Percentiles rank a stretch among this genome's conserved stretches.
phyloP scores from a whole-genome alignment of 2,888 invertebrate species.

The Diabrotica balteata region DNA sequence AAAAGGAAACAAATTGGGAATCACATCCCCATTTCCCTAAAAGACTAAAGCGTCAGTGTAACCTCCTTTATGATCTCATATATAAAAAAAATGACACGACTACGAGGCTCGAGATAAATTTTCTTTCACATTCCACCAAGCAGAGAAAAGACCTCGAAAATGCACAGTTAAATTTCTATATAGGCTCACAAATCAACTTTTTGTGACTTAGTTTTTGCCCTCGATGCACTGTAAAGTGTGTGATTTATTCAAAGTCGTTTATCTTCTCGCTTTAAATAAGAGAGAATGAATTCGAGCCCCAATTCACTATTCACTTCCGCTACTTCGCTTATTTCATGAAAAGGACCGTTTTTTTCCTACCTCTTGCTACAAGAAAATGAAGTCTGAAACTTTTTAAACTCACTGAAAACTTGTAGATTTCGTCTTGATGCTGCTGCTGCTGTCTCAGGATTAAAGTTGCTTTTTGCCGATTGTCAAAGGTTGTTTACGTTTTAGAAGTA shows the following conservation, averaged over 20 bases:
- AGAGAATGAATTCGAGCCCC: conserved; percentile 45
- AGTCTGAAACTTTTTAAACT: conserved; percentile 22
- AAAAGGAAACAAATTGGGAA: too few species aligned
- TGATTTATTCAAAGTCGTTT: conserved; percentile 49
- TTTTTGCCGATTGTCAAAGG: conserved; percentile 5
- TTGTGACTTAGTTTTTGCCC: conserved; percentile 46
- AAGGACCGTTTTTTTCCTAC: conserved; percentile 17
- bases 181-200: conserved; percentile 50
- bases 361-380: conserved; percentile 11
- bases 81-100: conserved; percentile 14
- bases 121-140: conserved; percentile 29
- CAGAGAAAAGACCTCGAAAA: conserved; percentile 35
- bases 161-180: conserved; percentile 45
- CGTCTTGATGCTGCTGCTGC: conserved; percentile 2
- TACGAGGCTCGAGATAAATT: conserved; percentile 25
- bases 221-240: conserved; percentile 48
- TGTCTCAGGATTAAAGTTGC: background rate
- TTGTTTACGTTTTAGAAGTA: conserved; percentile 9
- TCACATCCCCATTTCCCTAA: too few species aligned
- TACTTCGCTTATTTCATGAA: conserved; percentile 32
- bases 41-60: too few species aligned
- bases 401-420: conserved; percentile 16
- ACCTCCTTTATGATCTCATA: too few species aligned
- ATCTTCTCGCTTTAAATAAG: conserved; percentile 48
- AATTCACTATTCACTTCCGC: conserved; percentile 44